phyloP scores from a whole-genome alignment of 2,113 vertebrate genomes.

The Cyprinodon tularosa region DNA sequence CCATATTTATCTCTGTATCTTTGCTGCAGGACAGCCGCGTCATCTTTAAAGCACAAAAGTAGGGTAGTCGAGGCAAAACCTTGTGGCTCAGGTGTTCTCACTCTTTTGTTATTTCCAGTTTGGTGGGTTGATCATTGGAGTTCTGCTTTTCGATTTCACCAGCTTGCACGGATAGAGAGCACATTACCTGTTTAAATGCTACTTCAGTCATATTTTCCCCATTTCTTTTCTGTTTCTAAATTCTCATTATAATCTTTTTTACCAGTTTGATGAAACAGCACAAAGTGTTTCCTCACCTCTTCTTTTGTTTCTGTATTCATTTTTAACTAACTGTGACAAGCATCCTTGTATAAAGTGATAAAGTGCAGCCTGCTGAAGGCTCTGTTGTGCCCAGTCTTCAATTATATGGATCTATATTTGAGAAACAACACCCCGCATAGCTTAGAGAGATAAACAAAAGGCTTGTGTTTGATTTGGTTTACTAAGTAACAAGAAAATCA shows the following conservation, averaged over 20 bases:
- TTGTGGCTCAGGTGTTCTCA: conserved; percentile 36
- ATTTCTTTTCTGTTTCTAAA: neutral
- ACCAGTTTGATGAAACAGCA: neutral
- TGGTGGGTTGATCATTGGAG: conserved; percentile 16
- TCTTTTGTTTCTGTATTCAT: neutral
- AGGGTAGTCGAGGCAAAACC: neutral
- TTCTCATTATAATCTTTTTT: neutral
- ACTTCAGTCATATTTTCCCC: neutral
- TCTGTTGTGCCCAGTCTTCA: conserved; percentile 38
- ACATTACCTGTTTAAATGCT: neutral
- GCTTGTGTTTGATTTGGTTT: conserved; percentile 38
- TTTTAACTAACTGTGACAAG: conserved; percentile 5
- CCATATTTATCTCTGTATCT: neutral
- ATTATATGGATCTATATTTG: conserved; percentile 60
- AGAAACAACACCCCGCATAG: conserved; percentile 44
- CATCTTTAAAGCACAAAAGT: conserved; percentile 2
- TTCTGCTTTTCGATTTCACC: conserved; percentile 32
- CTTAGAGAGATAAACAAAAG: neutral
- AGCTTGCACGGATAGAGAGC: neutral
- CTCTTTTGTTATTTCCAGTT: conserved; percentile 46
- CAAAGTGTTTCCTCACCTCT: neutral
- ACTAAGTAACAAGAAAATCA: conserved; percentile 49
- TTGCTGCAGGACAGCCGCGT: neutral
- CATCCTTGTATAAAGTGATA: conserved; percentile 37
- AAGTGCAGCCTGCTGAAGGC: conserved; percentile 22